phyloP scores from a whole-genome alignment of 1,140 invertebrate species.

The Hyphantria cunea region DNA sequence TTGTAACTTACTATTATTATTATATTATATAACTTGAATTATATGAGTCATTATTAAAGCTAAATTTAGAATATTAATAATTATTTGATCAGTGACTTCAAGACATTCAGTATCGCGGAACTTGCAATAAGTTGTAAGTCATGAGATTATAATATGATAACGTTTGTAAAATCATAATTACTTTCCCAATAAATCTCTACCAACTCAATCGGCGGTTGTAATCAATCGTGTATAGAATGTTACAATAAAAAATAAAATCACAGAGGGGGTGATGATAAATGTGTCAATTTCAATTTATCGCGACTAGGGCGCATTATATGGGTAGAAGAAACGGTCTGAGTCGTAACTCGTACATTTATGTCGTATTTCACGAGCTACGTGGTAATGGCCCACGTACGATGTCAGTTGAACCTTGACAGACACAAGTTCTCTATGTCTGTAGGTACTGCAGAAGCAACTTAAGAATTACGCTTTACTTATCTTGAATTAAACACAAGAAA shows the following conservation, averaged over 20 bases:
- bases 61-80: neutral
- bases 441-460: conserved; percentile 26
- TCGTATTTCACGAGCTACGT: conserved; percentile 56
- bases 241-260: conserved; percentile 51
- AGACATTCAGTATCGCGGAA: neutral
- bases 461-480: conserved; percentile 33
- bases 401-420: conserved; percentile 44
- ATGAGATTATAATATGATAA: neutral
- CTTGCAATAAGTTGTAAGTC: neutral
- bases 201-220: conserved; percentile 3
- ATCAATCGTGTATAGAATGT: conserved; percentile 17
- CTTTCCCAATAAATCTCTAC: conserved; percentile 5
- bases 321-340: conserved; percentile 44
- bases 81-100: neutral
- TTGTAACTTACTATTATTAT: no score
- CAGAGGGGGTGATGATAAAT: conserved; percentile 48
- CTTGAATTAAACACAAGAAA: neutral
- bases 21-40: no score
- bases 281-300: conserved; percentile 57
- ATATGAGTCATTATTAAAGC: no score
- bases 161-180: neutral
- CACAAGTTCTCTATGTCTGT: conserved; percentile 26
- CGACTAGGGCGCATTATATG: conserved; percentile 49
- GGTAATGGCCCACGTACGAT: conserved; percentile 52
- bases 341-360: conserved; percentile 57